A percentile compares a stretch with the other conserved stretches of the same genome.
These are phyloP conservation scores for Coleophora flavipennella DNA, from an alignment of 2,888 invertebrate species.

Conservation along the genomic window DNA sequence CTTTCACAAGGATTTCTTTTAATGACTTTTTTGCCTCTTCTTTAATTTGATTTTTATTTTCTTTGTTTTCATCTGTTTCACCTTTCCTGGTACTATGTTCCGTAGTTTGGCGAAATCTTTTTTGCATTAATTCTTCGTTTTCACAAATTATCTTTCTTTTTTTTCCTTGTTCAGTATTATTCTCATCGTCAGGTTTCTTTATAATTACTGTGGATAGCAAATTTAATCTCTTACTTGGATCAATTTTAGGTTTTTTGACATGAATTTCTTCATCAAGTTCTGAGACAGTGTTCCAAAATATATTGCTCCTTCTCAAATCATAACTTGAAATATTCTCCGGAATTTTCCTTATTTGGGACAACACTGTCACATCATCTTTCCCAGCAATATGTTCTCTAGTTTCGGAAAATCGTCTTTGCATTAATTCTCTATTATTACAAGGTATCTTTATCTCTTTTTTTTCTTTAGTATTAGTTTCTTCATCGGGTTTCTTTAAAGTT, in stretches of 20 bases:
- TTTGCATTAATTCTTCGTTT: background rate
- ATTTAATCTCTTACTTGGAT: background rate
- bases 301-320: constrained; percentile 5
- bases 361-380: constrained; percentile 3
- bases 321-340: constrained; percentile 6
- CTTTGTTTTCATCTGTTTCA: too few relatives aligned
- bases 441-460: background rate
- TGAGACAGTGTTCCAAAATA: background rate
- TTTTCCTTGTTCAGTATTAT: background rate
- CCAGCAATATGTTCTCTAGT: background rate
- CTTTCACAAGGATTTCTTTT: background rate
- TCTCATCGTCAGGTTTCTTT: background rate
- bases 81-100: too few relatives aligned
- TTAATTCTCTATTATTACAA: background rate
- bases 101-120: too few relatives aligned
- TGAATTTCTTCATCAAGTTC: background rate
- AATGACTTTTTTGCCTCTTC: background rate
- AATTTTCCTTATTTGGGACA: constrained; percentile 6
- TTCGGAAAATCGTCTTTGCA: background rate
- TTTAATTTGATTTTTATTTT: too few relatives aligned
- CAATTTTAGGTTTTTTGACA: background rate
- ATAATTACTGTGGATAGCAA: constrained; percentile 1
- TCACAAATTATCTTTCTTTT: background rate
- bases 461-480: background rate
- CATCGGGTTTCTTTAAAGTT: too few relatives aligned